Evolutionary conservation across 1,140 invertebrate species (phyloP).

Genomic region (Conus ventricosus): DNA sequence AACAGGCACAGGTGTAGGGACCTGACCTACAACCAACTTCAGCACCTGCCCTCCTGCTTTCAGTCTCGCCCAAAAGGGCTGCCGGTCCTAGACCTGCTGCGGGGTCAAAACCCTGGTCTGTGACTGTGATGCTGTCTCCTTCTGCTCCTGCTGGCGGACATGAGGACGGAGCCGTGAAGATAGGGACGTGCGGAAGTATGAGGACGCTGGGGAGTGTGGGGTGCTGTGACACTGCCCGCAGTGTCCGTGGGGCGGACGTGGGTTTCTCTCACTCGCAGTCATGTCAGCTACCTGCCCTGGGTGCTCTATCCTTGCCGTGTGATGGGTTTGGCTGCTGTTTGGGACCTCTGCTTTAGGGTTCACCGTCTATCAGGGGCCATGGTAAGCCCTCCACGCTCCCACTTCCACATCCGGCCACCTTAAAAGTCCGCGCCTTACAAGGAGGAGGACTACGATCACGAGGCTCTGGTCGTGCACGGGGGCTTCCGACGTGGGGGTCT

Average conservation of each 20-base stretch:
- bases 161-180: neutral
- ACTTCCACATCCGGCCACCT: slow-evolving; percentile 25
- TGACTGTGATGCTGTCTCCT: slow-evolving; percentile 15
- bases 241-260: neutral
- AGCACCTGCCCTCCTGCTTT: slow-evolving; percentile 19
- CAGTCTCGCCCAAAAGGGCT: neutral
- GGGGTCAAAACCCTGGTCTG: slow-evolving; percentile 27
- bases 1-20: slow-evolving; percentile 1
- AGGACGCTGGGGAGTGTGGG: neutral
- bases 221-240: neutral
- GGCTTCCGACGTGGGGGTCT: slow-evolving; percentile 87
- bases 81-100: neutral
- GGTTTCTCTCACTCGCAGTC: neutral
- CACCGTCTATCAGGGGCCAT: slow-evolving; percentile 20
- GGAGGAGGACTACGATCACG: slow-evolving; percentile 76
- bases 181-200: neutral
- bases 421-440: neutral
- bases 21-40: slow-evolving; percentile 27
- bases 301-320: slow-evolving; percentile 14
- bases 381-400: slow-evolving; percentile 22
- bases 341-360: slow-evolving; percentile 18
- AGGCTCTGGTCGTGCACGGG: slow-evolving; percentile 95
- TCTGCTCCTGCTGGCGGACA: slow-evolving; percentile 23
- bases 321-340: slow-evolving; percentile 14
- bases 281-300: slow-evolving; percentile 1